Evolutionary conservation across 2,888 invertebrate genomes (phyloP).

Genomic region (Rotaria macrura): DNA sequence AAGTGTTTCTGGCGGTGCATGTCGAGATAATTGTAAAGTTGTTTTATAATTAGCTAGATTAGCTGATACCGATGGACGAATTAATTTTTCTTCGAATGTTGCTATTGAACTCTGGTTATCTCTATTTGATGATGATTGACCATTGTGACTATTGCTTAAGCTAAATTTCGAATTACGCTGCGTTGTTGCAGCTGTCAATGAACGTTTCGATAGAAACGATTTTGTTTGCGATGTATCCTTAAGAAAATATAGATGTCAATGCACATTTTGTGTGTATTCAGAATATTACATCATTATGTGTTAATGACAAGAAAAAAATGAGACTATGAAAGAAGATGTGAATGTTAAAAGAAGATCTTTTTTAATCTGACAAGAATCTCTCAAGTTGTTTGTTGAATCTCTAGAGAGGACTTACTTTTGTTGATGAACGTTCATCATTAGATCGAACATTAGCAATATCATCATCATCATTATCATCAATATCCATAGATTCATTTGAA

Average conservation of each 20-base stretch:
- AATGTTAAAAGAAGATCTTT: too few species aligned
- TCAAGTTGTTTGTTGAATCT: too few species aligned
- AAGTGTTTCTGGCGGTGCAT: conserved; percentile 56
- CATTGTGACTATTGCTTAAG: background rate
- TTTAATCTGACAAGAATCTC: too few species aligned
- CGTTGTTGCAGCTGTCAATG: background rate
- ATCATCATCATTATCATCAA: conserved; percentile 18
- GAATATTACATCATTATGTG: too few species aligned
- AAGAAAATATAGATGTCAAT: background rate
- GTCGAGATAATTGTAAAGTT: background rate
- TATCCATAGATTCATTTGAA: background rate
- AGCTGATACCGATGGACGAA: background rate
- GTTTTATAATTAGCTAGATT: background rate
- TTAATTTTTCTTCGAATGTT: background rate
- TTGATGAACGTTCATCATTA: background rate
- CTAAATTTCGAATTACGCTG: background rate
- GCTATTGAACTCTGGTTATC: background rate
- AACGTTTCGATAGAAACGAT: background rate
- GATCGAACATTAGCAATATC: background rate
- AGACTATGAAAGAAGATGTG: too few species aligned
- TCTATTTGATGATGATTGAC: background rate
- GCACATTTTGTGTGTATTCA: too few species aligned
- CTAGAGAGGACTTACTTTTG: background rate
- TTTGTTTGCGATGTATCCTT: background rate
- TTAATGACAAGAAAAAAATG: too few species aligned